Base-by-base conservation (phyloP, 2,113 vertebrate genomes). In the Silurus asotus region DNA sequence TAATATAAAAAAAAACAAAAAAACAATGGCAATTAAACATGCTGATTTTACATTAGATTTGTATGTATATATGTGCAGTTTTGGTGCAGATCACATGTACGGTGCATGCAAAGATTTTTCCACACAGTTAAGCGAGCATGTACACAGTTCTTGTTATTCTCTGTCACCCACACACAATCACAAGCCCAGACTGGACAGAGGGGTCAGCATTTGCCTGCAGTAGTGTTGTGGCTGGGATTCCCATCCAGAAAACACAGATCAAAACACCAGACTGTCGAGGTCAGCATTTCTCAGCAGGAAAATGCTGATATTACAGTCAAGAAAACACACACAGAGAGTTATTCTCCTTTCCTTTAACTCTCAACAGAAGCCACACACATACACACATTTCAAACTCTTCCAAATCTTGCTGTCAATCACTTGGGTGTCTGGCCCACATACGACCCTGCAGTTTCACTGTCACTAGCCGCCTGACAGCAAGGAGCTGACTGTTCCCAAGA, bases 351-450 rank as follows among this genome's bases (percentile, higher is more conserved):
- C 75, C 58, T 81, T 81, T 75, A 75, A 84, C 14, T 67, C 48
- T 82, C 62, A 83, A 74, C 8, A 78, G 45, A 62, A 82, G 11
- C 62, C 51, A 84, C 82, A 48, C 64, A 82, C 53, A 86, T 61
- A 70, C 72, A 56, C 53, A 74, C 80, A 75, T 84, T 82, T 25
- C 78, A 77, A 61, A 61, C 61, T 80, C 56, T 61, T 61, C 10
- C 64, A 79, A 80, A 83, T 87, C 61, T 74, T 79, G 75, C 77
- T 88, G 85, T 91, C 86, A 88, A 83, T 86, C 78, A 80, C 78
- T 83, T 85, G 90, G 84, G 90, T 85, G 69, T 56, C 85, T 92
- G 92, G 91, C 92, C 92, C 91, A 91, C 90, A 92, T 93, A 92
- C 88, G 89, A 90, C 87, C 78, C 75, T 84, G 82, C 81, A 45